Percentiles rank a stretch among this genome's conserved stretches.
Conservation (phyloP, 2,888 invertebrate genomes). For the Amphipyra tragopoginis region DNA sequence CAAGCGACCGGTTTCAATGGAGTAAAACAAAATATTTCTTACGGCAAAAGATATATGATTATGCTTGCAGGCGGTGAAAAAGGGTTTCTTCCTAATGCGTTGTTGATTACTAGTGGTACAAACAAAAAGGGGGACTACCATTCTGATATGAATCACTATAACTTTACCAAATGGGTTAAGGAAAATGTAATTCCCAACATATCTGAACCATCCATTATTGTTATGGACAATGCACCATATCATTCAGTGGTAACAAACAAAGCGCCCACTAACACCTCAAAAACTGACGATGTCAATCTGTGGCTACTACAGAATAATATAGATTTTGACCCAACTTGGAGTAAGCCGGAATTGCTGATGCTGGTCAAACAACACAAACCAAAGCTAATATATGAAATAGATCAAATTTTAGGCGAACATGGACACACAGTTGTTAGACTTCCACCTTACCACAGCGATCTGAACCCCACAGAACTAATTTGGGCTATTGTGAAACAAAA, state of each 20-base stretch:
- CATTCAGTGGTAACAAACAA: background rate
- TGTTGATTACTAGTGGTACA: conserved; percentile 43
- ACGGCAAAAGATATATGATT: conserved; percentile 51
- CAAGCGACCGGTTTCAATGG: conserved; percentile 33
- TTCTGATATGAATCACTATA: conserved; percentile 52
- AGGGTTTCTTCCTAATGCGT: conserved; percentile 51
- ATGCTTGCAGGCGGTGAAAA: conserved; percentile 54
- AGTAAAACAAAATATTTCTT: conserved; percentile 29
- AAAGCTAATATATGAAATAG: conserved; percentile 45
- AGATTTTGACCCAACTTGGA: conserved; percentile 6
- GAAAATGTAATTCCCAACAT: conserved; percentile 47
- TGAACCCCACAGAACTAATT: conserved; percentile 33
- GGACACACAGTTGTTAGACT: conserved; percentile 45
- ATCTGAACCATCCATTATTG: conserved; percentile 23
- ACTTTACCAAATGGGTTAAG: conserved; percentile 51
- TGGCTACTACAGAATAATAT: conserved; percentile 1
- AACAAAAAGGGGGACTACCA: conserved; percentile 38
- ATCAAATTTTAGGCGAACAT: conserved; percentile 47
- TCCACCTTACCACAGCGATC: conserved; percentile 45
- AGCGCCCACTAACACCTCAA: background rate
- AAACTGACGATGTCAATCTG: background rate
- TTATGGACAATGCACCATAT: background rate
- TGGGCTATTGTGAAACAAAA: background rate
- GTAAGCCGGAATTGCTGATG: conserved; percentile 42
- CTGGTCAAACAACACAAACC: conserved; percentile 51